Conservation (phyloP, 2,888 invertebrate genomes). For the Stratiomys singularior region DNA sequence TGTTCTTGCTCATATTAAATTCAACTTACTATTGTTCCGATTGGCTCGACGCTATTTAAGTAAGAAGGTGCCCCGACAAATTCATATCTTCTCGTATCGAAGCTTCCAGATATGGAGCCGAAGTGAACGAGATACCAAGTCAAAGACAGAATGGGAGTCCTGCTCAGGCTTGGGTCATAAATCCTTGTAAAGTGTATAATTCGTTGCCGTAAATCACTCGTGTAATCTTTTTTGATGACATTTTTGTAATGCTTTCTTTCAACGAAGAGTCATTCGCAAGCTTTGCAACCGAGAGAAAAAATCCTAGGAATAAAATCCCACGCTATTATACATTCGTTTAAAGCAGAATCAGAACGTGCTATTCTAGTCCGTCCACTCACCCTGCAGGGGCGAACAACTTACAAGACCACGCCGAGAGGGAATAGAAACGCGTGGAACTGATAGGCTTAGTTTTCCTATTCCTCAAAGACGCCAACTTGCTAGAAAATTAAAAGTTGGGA, state of each 20-base stretch:
- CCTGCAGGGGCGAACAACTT: neutral
- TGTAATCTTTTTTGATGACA: slow-evolving; percentile 50
- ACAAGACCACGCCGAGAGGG: neutral
- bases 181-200: slow-evolving; percentile 50
- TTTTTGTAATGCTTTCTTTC: slow-evolving; percentile 45
- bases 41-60: neutral
- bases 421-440: slow-evolving; percentile 1
- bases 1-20: slow-evolving; percentile 1
- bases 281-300: slow-evolving; percentile 19
- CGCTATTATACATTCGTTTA: slow-evolving; percentile 36
- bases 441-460: slow-evolving; percentile 11
- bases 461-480: slow-evolving; percentile 10
- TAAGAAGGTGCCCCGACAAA: neutral
- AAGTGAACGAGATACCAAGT: slow-evolving; percentile 39
- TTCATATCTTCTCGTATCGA: slow-evolving; percentile 5
- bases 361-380: neutral
- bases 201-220: slow-evolving; percentile 48
- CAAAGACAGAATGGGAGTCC: slow-evolving; percentile 24
- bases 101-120: slow-evolving; percentile 4
- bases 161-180: slow-evolving; percentile 38
- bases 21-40: neutral
- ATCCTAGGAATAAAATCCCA: neutral
- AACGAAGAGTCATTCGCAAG: slow-evolving; percentile 28
- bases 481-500: slow-evolving; percentile 30
- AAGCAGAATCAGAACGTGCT: neutral